Conservation (phyloP, 2,888 invertebrate genomes). For the Odiellus spinosus region DNA sequence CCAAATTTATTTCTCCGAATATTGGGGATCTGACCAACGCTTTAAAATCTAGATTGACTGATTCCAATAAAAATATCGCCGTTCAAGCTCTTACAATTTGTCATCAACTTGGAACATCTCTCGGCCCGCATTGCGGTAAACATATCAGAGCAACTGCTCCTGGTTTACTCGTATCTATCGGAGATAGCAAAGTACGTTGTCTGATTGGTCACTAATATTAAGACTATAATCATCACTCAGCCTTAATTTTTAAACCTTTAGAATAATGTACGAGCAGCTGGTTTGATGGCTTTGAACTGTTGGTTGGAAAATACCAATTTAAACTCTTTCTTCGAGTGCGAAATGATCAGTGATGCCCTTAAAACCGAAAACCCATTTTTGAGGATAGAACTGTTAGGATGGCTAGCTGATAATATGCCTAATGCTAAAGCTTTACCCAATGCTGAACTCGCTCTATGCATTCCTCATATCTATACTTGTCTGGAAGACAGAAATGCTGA, state of each 20-base stretch:
- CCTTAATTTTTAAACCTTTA: conserved; percentile 25
- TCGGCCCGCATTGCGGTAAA: conserved; percentile 63
- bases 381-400: conserved; percentile 61
- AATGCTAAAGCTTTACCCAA: conserved; percentile 47
- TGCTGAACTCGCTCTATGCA: conserved; percentile 60
- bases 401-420: conserved; percentile 68
- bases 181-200: conserved; percentile 48
- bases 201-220: conserved; percentile 2
- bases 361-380: conserved; percentile 68
- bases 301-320: conserved; percentile 57
- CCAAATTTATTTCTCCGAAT: conserved; percentile 61
- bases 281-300: conserved; percentile 63
- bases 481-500: conserved; percentile 81
- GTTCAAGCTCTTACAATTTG: conserved; percentile 68
- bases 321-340: conserved; percentile 67
- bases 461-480: conserved; percentile 60
- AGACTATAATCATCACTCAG: background rate
- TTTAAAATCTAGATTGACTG: conserved; percentile 56
- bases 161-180: conserved; percentile 50
- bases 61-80: conserved; percentile 74
- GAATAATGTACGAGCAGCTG: conserved; percentile 59
- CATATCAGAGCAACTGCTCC: conserved; percentile 70
- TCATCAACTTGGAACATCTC: conserved; percentile 58
- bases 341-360: conserved; percentile 74
- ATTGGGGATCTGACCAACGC: conserved; percentile 71